phyloP scores from a whole-genome alignment of 2,113 vertebrate genomes.

The Burhinus oedicnemus region DNA sequence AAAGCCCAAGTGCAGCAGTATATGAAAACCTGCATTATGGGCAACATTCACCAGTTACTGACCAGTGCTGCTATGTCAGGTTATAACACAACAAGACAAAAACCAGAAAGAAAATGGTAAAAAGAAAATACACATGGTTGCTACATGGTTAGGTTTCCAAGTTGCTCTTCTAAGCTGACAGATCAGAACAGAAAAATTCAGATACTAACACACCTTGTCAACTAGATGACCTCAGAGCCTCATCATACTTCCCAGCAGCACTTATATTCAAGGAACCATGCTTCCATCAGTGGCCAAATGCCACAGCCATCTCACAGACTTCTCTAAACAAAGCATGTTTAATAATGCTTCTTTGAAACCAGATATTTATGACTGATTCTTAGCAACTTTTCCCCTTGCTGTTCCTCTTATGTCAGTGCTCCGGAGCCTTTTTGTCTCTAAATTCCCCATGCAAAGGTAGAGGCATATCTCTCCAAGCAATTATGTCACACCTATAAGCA shows the following conservation, averaged over 20 bases:
- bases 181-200: not conserved
- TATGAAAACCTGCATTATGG: not conserved
- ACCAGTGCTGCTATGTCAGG: not conserved
- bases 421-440: not conserved
- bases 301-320: not conserved
- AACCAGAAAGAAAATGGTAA: not conserved
- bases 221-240: not conserved
- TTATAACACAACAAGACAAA: not conserved
- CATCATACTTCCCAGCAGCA: not conserved
- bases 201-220: not conserved
- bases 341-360: not conserved
- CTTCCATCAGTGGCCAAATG: not conserved
- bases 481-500: not conserved
- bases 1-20: not conserved
- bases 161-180: not conserved
- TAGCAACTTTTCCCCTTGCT: not conserved
- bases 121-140: accelerated
- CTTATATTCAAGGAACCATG: accelerated
- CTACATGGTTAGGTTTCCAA: not conserved
- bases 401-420: accelerated
- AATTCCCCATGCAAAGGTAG: accelerated
- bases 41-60: not conserved
- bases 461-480: not conserved
- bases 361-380: not conserved
- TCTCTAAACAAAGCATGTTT: not conserved